These are phyloP conservation scores for Metalampra italica DNA, from an alignment of 2,888 invertebrate species.

Conservation along the genomic window DNA sequence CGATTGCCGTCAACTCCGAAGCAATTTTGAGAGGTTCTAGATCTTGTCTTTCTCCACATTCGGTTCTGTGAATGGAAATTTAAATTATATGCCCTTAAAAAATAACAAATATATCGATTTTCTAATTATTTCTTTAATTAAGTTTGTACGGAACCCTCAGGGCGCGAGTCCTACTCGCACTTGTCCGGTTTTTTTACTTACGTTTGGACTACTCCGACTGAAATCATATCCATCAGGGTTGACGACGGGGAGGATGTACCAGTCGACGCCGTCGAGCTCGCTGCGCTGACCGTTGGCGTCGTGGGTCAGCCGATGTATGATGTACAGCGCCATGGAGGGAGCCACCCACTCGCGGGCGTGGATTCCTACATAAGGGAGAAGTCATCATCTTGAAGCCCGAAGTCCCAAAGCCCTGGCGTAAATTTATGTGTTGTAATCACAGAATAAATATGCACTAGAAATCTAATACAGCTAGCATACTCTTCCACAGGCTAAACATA, in stretches of 20 bases:
- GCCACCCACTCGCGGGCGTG: slow-evolving; percentile 84
- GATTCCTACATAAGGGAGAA: slow-evolving; percentile 47
- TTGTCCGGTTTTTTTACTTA: too few relatives aligned
- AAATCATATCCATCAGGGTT: slow-evolving; percentile 88
- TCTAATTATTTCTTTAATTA: too few relatives aligned
- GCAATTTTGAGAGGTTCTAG: slow-evolving; percentile 55
- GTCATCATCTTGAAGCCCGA: not conserved
- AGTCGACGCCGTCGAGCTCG: slow-evolving; percentile 79
- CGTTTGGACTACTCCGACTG: slow-evolving; percentile 53
- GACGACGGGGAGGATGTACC: slow-evolving; percentile 82
- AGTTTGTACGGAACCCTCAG: too few relatives aligned
- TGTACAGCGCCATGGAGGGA: slow-evolving; percentile 78
- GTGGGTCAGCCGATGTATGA: slow-evolving; percentile 72
- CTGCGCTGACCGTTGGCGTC: slow-evolving; percentile 47
- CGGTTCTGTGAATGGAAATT: slow-evolving; percentile 70
- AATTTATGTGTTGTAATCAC: too few relatives aligned
- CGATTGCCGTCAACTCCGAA: slow-evolving; percentile 83
- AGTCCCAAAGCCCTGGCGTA: not conserved
- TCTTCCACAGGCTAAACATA: too few relatives aligned
- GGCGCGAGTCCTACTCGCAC: too few relatives aligned
- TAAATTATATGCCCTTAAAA: not conserved
- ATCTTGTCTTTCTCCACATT: slow-evolving; percentile 82
- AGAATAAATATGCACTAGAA: too few relatives aligned
- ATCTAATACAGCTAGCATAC: too few relatives aligned
- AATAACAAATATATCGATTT: too few relatives aligned